Evolutionary conservation across 2,797 vertebrate species (phyloP).

Genomic region (Hemitrygon akajei): DNA sequence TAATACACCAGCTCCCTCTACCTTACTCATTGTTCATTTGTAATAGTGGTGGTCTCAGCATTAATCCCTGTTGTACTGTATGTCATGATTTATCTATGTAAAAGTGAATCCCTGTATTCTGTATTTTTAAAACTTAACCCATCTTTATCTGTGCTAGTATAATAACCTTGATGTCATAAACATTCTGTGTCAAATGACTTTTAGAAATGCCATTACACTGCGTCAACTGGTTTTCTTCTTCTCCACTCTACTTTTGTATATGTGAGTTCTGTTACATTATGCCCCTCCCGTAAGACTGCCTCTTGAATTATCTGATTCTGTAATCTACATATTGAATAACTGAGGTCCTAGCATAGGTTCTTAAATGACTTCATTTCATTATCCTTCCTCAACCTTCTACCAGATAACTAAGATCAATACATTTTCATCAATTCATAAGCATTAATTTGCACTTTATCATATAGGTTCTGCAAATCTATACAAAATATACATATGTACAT

Average conservation of each 20-base stretch:
- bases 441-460: neutral
- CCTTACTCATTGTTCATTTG: neutral
- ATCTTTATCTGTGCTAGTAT: neutral
- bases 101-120: neutral
- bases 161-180: neutral
- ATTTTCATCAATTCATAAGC: neutral
- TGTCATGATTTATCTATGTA: neutral
- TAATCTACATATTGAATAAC: neutral
- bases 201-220: neutral
- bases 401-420: neutral
- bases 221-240: neutral
- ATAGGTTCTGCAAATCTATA: neutral
- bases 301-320: neutral
- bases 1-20: neutral
- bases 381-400: neutral
- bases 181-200: neutral
- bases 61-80: neutral
- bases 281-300: neutral
- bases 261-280: neutral
- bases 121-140: neutral
- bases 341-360: neutral
- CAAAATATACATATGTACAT: neutral
- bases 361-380: neutral
- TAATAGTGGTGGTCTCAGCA: neutral
- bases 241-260: neutral